phyloP scores from a whole-genome alignment of 2,888 invertebrate species.

The Sminthurinus aureus region DNA sequence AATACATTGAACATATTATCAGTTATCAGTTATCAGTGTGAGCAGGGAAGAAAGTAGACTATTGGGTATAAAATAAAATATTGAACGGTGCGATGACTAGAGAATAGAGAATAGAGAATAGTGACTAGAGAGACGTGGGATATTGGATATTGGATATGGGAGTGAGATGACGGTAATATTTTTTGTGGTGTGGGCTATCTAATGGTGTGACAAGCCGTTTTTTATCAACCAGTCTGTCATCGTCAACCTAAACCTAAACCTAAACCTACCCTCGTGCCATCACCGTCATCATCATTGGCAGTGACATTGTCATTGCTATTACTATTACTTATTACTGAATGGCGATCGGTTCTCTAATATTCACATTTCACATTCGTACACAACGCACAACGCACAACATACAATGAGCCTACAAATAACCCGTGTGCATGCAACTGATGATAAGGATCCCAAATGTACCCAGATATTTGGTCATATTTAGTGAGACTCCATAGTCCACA shows the following conservation, averaged over 20 bases:
- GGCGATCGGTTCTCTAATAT: too few species aligned
- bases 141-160: neutral
- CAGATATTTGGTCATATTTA: neutral
- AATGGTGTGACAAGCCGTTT: slow-evolving; percentile 22
- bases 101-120: slow-evolving; percentile 1
- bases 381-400: too few species aligned
- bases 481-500: neutral
- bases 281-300: too few species aligned
- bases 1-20: too few species aligned
- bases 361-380: neutral
- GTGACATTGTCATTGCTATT: too few species aligned
- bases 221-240: slow-evolving; percentile 12
- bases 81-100: neutral
- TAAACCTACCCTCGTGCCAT: neutral
- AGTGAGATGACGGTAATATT: slow-evolving; percentile 1
- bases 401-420: slow-evolving; percentile 21
- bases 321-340: too few species aligned
- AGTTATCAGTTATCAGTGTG: neutral
- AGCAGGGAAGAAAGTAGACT: too few species aligned
- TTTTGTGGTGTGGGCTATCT: slow-evolving; percentile 19
- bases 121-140: too few species aligned
- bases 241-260: slow-evolving; percentile 11
- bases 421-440: slow-evolving; percentile 27
- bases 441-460: slow-evolving; percentile 23
- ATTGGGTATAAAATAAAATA: neutral